A percentile compares a stretch with the other conserved stretches of the same genome.
Conservation (phyloP, 2,113 vertebrate species). For the rat (Rattus norvegicus) region GRCr8 NC_086021.1:142392501-142393000, state of each 20-base stretch:
- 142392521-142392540: neutral
- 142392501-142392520: conserved; percentile 2
- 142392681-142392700: neutral
- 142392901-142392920: conserved; percentile 49
- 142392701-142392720: neutral
- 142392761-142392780: conserved; percentile 24
- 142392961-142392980: conserved; percentile 20
- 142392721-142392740: neutral
- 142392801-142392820: conserved; percentile 42
- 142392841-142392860: neutral
- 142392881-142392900: conserved; percentile 47
- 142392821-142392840: neutral
- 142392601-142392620: neutral
- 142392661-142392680: neutral
- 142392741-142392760: conserved; percentile 57
- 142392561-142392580: neutral
- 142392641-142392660: neutral
- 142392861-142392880: conserved; percentile 61
- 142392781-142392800: conserved; percentile 45
- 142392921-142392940: conserved; percentile 31
- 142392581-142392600: neutral
- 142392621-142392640: neutral
- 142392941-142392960: conserved; percentile 15
- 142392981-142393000: neutral
- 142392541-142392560: neutral